Evolutionary conservation across 2,113 vertebrate species (phyloP).

Genomic region (Scomber colias): DNA sequence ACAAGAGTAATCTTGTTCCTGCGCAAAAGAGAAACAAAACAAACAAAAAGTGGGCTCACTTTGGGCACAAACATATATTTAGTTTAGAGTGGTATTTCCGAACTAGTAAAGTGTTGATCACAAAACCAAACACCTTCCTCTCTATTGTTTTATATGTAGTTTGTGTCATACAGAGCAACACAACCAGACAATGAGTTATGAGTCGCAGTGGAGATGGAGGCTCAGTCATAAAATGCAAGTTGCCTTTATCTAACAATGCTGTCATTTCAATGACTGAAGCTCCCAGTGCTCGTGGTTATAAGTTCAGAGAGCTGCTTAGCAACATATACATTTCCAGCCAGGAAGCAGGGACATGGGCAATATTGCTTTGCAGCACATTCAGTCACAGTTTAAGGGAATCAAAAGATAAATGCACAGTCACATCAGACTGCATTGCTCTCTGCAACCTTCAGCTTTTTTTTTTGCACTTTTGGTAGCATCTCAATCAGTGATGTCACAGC

Average conservation of each 20-base stretch:
- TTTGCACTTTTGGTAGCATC: background rate
- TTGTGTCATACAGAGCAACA: constrained; percentile 40
- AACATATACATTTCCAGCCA: constrained; percentile 54
- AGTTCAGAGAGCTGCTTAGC: constrained; percentile 61
- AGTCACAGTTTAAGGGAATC: constrained; percentile 44
- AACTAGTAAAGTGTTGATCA: constrained; percentile 15
- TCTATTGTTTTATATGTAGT: constrained; percentile 10
- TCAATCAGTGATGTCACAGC: constrained; percentile 4
- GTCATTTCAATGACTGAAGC: constrained; percentile 22
- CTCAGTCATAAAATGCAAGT: constrained; percentile 29
- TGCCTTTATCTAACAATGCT: constrained; percentile 23
- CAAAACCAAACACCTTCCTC: constrained; percentile 17
- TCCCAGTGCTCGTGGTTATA: constrained; percentile 49
- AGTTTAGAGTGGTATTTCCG: background rate
- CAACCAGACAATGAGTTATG: constrained; percentile 34
- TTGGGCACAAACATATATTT: background rate
- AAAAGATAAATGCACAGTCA: constrained; percentile 50
- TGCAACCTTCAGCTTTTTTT: background rate
- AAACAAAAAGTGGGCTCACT: background rate
- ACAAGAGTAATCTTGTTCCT: constrained; percentile 27
- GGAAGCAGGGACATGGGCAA: constrained; percentile 42
- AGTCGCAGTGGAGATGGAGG: constrained; percentile 21
- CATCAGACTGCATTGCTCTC: background rate
- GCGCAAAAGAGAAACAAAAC: background rate
- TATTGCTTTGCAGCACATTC: constrained; percentile 64